Percentiles rank a stretch among this genome's conserved stretches.
These are phyloP conservation scores for Tamias sibiricus DNA, from an alignment of 2,113 vertebrate genomes.

Conservation along the genomic window DNA sequence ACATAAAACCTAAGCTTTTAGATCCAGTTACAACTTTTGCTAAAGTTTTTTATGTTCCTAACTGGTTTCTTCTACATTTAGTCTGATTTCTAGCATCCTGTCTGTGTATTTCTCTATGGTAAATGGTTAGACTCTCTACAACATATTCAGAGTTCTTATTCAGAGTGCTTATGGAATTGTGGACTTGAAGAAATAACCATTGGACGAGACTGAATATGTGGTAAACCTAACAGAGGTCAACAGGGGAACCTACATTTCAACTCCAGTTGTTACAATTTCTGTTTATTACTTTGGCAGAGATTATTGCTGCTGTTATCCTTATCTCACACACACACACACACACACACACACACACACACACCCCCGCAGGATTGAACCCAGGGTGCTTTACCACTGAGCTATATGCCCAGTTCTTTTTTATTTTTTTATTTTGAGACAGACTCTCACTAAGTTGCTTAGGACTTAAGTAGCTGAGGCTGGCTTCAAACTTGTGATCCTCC, in stretches of 20 bases:
- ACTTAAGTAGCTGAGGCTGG: not conserved
- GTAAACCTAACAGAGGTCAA: not conserved
- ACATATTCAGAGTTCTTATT: constrained; percentile 39
- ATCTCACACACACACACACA: too few relatives aligned
- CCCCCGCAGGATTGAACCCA: not conserved
- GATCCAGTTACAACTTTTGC: constrained; percentile 22
- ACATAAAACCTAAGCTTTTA: constrained; percentile 27
- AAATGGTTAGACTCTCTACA: constrained; percentile 32
- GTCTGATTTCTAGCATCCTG: constrained; percentile 33
- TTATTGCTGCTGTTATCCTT: not conserved
- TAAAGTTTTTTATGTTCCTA: constrained; percentile 32
- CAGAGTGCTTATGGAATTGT: constrained; percentile 46
- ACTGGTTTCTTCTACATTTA: constrained; percentile 54
- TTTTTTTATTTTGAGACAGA: not conserved
- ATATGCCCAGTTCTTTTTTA: not conserved
- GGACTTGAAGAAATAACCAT: constrained; percentile 21
- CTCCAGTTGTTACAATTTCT: not conserved
- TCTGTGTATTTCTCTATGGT: not conserved
- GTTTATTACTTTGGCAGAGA: not conserved
- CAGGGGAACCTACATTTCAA: not conserved
- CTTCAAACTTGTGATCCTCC: not conserved
- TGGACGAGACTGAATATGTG: not conserved
- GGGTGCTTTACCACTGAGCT: not conserved
- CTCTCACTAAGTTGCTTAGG: not conserved
- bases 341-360: too few relatives aligned